These are phyloP conservation scores for Pachypanchax playfairii DNA, from an alignment of 2,113 vertebrate species.

Conservation along the genomic window DNA sequence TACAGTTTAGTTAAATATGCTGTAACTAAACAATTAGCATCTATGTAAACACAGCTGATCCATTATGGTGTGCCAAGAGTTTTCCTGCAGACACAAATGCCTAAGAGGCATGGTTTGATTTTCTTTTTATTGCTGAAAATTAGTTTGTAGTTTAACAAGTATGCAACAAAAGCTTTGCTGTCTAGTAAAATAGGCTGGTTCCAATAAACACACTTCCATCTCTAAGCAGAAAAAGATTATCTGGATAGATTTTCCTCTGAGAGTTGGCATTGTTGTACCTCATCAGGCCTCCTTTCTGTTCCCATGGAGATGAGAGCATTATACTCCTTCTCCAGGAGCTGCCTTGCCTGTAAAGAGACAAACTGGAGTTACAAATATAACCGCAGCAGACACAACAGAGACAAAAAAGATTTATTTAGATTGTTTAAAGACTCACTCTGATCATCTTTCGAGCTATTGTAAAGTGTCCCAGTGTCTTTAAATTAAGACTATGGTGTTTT, in stretches of 20 bases:
- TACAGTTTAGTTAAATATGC: conserved; percentile 28
- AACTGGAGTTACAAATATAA: neutral
- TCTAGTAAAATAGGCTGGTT: conserved; percentile 2
- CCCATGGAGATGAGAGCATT: conserved; percentile 89
- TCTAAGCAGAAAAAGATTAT: conserved; percentile 28
- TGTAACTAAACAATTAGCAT: conserved; percentile 60
- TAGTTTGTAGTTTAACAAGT: conserved; percentile 2
- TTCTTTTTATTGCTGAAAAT: conserved; percentile 2
- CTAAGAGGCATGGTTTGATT: conserved; percentile 17
- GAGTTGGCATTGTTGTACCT: conserved; percentile 76
- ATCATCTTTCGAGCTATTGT: too few relatives aligned
- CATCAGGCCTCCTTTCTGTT: conserved; percentile 90
- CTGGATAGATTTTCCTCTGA: conserved; percentile 25
- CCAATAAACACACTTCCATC: conserved; percentile 11
- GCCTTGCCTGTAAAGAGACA: conserved; percentile 81
- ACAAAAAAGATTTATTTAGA: neutral
- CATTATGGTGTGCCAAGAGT: conserved; percentile 27
- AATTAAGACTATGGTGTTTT: too few relatives aligned
- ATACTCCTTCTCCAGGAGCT: conserved; percentile 91
- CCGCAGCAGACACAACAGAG: neutral
- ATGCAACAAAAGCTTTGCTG: conserved; percentile 9
- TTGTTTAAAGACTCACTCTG: too few relatives aligned
- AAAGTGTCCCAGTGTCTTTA: too few relatives aligned
- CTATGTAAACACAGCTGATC: conserved; percentile 66
- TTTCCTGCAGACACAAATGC: conserved; percentile 22